Conservation (phyloP, 2,797 vertebrate genomes). For the Nothura maculosa region DNA sequence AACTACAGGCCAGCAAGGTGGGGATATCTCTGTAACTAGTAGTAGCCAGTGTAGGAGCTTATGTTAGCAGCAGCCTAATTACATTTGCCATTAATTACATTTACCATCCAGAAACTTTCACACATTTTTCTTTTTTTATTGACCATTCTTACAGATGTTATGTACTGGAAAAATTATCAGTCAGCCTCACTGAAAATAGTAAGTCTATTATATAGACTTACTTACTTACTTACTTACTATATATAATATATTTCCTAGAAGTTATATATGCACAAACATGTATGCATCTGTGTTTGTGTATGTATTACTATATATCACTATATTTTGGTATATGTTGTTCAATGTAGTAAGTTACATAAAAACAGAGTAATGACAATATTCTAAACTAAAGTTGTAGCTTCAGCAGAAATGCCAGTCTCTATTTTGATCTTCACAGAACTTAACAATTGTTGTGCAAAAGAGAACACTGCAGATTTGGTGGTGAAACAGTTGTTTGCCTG, state of each 20-base stretch:
- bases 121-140: not conserved
- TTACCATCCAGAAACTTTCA: not conserved
- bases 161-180: not conserved
- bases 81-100: not conserved
- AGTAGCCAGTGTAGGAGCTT: not conserved
- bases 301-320: not conserved
- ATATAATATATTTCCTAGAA: not conserved
- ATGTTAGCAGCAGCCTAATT: not conserved
- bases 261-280: not conserved
- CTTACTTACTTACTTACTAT: too few relatives aligned
- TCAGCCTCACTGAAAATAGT: not conserved
- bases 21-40: not conserved
- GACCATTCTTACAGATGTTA: not conserved
- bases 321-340: not conserved
- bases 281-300: not conserved
- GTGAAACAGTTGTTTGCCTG: not conserved
- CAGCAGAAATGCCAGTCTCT: not conserved
- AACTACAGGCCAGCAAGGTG: not conserved
- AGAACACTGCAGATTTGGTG: not conserved
- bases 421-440: not conserved
- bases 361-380: not conserved
- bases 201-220: not conserved
- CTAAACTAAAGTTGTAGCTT: not conserved
- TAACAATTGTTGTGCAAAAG: not conserved
- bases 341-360: not conserved